Conservation (phyloP, 2,113 vertebrate species). For the Cebus imitator region DNA sequence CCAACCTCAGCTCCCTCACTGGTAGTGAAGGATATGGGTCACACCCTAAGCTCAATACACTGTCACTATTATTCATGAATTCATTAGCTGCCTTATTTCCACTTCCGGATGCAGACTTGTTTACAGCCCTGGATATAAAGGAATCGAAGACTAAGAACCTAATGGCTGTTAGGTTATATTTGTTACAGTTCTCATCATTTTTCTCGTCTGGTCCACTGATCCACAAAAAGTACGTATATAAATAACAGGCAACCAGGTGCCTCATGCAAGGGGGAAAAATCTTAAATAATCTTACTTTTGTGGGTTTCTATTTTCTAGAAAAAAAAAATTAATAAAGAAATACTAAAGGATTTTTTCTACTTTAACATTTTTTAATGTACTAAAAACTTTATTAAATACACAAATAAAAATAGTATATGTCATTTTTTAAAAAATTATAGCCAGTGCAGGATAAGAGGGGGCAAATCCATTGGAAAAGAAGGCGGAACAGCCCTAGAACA, state of each 20-base stretch:
- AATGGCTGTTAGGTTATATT: not conserved
- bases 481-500: not conserved
- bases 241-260: not conserved
- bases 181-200: not conserved
- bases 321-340: not conserved
- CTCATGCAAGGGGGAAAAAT: not conserved
- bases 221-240: not conserved
- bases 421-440: not conserved
- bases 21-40: not conserved
- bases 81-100: not conserved
- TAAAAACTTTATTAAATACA: not conserved
- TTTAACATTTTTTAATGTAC: not conserved
- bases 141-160: not conserved
- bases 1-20: not conserved
- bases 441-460: not conserved
- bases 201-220: not conserved
- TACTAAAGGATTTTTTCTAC: not conserved
- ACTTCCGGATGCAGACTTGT: not conserved
- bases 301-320: not conserved
- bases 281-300: not conserved
- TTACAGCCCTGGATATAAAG: not conserved
- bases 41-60: not conserved
- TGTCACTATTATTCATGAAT: rapidly evolving
- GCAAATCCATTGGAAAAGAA: not conserved
- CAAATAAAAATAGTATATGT: not conserved